phyloP scores from a whole-genome alignment of 2,888 invertebrate genomes.

The Eupithecia subfuscata region DNA sequence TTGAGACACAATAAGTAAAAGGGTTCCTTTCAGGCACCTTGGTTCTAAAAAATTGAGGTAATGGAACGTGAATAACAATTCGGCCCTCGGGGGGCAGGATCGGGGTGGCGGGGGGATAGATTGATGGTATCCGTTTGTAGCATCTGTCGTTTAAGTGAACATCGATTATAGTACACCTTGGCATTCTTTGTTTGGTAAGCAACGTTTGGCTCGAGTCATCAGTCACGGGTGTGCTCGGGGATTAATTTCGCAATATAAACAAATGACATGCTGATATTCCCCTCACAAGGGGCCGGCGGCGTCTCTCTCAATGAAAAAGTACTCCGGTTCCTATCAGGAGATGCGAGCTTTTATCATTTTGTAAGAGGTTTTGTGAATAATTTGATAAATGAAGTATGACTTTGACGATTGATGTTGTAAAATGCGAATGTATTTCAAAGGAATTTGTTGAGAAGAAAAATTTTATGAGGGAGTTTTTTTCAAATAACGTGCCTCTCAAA shows the following conservation, averaged over 20 bases:
- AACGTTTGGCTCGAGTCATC: slow-evolving; percentile 73
- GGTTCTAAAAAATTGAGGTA: slow-evolving; percentile 82
- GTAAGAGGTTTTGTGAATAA: slow-evolving; percentile 60
- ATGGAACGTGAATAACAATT: slow-evolving; percentile 84
- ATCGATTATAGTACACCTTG: slow-evolving; percentile 80
- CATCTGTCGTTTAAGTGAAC: slow-evolving; percentile 83
- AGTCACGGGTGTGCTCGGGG: slow-evolving; percentile 64
- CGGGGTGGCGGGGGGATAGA: slow-evolving; percentile 66
- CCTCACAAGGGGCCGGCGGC: slow-evolving; percentile 48
- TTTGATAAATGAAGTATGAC: slow-evolving; percentile 59
- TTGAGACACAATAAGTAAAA: slow-evolving; percentile 80
- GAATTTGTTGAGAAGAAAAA: slow-evolving; percentile 33
- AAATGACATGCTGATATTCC: slow-evolving; percentile 74
- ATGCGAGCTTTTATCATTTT: slow-evolving; percentile 60
- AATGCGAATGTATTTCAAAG: slow-evolving; percentile 42
- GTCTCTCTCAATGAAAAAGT: slow-evolving; percentile 56
- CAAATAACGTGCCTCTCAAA: background rate
- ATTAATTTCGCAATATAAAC: slow-evolving; percentile 76
- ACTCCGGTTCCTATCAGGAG: slow-evolving; percentile 55
- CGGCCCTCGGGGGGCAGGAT: slow-evolving; percentile 61
- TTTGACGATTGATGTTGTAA: slow-evolving; percentile 47
- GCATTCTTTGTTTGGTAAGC: slow-evolving; percentile 77
- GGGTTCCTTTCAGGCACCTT: slow-evolving; percentile 79
- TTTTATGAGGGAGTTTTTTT: slow-evolving; percentile 3
- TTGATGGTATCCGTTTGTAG: slow-evolving; percentile 82